Conservation (phyloP, 2,113 vertebrate species). For the Galemys pyrenaicus region DNA sequence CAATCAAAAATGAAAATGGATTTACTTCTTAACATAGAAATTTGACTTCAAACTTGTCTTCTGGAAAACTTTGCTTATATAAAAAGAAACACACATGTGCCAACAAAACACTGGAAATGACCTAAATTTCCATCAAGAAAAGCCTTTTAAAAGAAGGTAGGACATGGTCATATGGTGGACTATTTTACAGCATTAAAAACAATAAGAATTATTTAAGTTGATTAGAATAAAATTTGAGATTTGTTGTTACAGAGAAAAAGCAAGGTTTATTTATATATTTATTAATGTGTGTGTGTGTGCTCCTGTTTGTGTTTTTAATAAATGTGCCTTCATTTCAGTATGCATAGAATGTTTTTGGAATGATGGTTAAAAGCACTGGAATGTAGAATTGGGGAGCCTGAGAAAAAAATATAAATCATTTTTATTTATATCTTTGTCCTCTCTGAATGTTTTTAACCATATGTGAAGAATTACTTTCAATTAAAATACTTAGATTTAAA, state of each 20-base stretch:
- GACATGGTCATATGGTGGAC: background rate
- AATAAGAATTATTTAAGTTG: background rate
- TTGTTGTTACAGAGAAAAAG: background rate
- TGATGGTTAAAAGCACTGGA: background rate
- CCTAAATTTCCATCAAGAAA: background rate
- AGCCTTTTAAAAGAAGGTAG: background rate
- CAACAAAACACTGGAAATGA: background rate
- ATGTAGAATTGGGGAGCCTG: background rate
- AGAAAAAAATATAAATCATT: background rate
- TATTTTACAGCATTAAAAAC: background rate
- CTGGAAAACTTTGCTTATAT: background rate
- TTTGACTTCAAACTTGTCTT: background rate
- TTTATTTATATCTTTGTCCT: background rate
- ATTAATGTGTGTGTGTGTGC: background rate
- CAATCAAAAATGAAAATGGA: background rate
- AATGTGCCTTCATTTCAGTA: background rate
- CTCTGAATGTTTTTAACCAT: background rate
- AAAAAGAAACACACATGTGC: background rate
- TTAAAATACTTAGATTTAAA: conserved; percentile 8
- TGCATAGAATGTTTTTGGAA: background rate
- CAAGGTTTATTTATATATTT: background rate
- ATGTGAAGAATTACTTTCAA: background rate
- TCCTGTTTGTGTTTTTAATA: background rate
- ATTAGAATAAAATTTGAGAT: background rate
- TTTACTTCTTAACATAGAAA: background rate